These are phyloP conservation scores for Aporophyla nigra DNA, from an alignment of 2,888 invertebrate species.

Conservation along the genomic window DNA sequence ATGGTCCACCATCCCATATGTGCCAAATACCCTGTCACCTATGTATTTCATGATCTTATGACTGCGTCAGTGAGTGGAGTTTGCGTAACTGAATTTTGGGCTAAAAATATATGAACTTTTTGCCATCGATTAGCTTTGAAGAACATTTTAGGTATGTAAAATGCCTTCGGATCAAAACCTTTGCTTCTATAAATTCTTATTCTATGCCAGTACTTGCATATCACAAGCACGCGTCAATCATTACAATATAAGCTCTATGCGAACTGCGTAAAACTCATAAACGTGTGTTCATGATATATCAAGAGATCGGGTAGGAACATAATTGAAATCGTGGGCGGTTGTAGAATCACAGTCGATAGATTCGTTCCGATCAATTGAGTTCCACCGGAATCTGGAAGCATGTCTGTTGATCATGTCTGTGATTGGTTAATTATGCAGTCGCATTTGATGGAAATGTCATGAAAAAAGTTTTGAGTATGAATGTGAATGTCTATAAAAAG, in stretches of 20 bases:
- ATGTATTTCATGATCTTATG: too few relatives aligned
- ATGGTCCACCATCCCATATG: too few relatives aligned
- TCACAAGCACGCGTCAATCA: background rate
- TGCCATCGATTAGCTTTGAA: too few relatives aligned
- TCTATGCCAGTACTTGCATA: background rate
- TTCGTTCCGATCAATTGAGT: slow-evolving; percentile 25
- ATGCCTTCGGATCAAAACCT: background rate
- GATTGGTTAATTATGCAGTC: slow-evolving; percentile 3
- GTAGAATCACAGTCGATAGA: slow-evolving; percentile 29
- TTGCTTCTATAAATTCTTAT: background rate
- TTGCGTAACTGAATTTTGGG: too few relatives aligned
- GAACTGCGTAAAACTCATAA: background rate
- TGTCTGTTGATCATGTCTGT: slow-evolving; percentile 11
- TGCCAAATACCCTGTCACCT: too few relatives aligned
- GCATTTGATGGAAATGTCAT: background rate
- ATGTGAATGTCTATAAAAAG: too few relatives aligned
- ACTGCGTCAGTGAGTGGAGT: too few relatives aligned
- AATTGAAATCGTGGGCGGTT: slow-evolving; percentile 37
- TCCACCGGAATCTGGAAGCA: slow-evolving; percentile 7
- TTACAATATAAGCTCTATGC: background rate
- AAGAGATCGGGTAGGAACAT: slow-evolving; percentile 4
- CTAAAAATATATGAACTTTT: too few relatives aligned
- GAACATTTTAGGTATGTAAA: background rate
- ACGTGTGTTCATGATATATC: background rate
- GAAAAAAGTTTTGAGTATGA: background rate